phyloP scores from a whole-genome alignment of 2,888 invertebrate genomes.

The Dichetophora obliterata region DNA sequence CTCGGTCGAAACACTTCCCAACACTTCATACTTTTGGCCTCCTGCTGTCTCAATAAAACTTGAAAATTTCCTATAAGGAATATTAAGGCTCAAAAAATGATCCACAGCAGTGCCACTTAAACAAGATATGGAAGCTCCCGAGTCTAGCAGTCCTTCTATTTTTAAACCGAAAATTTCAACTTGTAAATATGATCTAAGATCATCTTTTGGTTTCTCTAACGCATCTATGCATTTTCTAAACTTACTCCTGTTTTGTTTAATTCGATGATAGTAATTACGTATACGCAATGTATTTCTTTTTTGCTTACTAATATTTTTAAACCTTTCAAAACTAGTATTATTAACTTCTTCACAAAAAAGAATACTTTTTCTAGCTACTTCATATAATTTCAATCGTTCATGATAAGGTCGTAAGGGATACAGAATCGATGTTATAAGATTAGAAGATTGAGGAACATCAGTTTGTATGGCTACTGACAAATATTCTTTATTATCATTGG shows the following conservation, averaged over 20 bases:
- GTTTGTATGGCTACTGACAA: too few species aligned
- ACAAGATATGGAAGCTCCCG: not conserved
- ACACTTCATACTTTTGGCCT: not conserved
- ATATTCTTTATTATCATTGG: too few species aligned
- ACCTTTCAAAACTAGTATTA: too few species aligned
- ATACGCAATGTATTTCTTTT: not conserved
- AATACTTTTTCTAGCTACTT: not conserved
- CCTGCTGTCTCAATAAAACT: slow-evolving; percentile 9
- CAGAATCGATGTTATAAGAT: too few species aligned
- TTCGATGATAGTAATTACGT: not conserved
- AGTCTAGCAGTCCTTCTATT: not conserved
- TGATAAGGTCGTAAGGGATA: too few species aligned
- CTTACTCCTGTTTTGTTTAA: too few species aligned
- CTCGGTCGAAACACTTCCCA: not conserved
- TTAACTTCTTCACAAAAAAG: too few species aligned
- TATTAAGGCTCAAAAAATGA: not conserved
- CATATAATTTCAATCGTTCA: not conserved
- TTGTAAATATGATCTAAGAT: too few species aligned
- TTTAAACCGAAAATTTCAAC: too few species aligned
- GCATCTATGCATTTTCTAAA: too few species aligned
- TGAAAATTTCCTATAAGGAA: not conserved
- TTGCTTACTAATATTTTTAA: not conserved
- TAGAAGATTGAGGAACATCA: too few species aligned
- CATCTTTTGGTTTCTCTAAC: too few species aligned
- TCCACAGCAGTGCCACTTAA: not conserved